These are phyloP conservation scores for Coendou prehensilis DNA, from an alignment of 2,797 vertebrate species.

Conservation along the genomic window DNA sequence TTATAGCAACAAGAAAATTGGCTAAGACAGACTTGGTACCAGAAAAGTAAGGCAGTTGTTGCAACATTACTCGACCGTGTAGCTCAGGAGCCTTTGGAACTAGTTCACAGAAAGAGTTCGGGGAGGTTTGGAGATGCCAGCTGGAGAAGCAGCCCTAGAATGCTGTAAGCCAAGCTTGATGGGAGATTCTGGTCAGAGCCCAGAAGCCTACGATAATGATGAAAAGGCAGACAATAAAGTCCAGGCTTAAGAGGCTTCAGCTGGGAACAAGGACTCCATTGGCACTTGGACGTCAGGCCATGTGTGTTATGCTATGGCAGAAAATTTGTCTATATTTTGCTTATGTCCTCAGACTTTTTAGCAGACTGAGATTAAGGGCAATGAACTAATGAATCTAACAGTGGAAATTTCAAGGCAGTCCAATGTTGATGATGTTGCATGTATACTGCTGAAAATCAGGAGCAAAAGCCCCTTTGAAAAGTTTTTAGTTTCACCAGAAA, in stretches of 20 bases:
- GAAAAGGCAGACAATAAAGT: background rate
- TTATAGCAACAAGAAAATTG: background rate
- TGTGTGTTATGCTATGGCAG: background rate
- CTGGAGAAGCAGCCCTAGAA: background rate
- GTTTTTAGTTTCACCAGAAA: background rate
- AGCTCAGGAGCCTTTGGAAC: background rate
- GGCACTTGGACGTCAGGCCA: background rate
- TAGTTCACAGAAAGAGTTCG: background rate
- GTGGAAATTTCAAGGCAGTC: background rate
- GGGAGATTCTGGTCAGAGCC: background rate
- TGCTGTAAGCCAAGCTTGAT: background rate
- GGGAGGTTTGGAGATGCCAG: background rate
- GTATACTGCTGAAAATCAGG: background rate
- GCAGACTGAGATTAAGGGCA: background rate
- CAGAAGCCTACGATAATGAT: background rate
- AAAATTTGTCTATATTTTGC: background rate
- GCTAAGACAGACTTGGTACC: background rate
- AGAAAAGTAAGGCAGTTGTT: background rate
- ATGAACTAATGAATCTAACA: background rate
- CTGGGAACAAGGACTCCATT: background rate
- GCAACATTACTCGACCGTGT: background rate
- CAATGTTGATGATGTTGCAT: background rate
- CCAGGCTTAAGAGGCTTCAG: background rate
- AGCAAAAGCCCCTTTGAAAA: background rate
- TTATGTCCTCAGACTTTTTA: background rate